These are phyloP conservation scores for Drosophila recens DNA, from an alignment of 2,888 invertebrate genomes.

Conservation along the genomic window DNA sequence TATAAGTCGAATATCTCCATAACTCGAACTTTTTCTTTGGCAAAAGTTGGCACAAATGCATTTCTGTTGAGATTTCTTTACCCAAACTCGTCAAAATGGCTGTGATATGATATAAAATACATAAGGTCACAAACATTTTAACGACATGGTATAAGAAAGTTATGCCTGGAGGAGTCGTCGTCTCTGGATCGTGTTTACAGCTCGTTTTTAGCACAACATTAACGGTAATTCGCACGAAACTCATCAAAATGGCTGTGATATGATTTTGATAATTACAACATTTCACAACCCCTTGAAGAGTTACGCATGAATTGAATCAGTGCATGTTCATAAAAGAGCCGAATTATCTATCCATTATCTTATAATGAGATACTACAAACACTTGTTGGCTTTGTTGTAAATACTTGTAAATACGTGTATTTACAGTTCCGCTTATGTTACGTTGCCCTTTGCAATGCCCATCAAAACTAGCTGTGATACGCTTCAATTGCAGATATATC, in stretches of 20 bases:
- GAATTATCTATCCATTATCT: no score
- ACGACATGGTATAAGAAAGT: constrained; percentile 84
- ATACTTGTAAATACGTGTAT: constrained; percentile 9
- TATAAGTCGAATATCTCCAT: no score
- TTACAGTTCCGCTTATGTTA: background rate
- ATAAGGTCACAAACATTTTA: constrained; percentile 84
- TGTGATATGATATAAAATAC: constrained; percentile 84
- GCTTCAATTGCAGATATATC: constrained; percentile 80
- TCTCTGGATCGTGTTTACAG: background rate
- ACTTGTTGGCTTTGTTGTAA: constrained; percentile 56
- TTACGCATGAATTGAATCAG: constrained; percentile 77
- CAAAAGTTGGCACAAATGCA: background rate
- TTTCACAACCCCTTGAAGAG: constrained; percentile 85
- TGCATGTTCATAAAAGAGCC: background rate
- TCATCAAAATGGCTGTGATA: constrained; percentile 86
- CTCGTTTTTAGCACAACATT: background rate
- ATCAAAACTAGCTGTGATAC: constrained; percentile 86
- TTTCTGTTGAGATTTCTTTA: constrained; percentile 81
- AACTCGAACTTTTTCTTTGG: no score
- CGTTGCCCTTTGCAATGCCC: constrained; percentile 83
- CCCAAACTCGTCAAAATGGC: constrained; percentile 86
- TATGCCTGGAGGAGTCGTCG: background rate
- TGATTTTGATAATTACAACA: constrained; percentile 78
- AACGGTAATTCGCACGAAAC: constrained; percentile 74
- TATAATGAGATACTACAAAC: constrained; percentile 47